A percentile compares a stretch with the other conserved stretches of the same genome.
Evolutionary conservation across 1,140 invertebrate genomes (phyloP).

Genomic region (Campoletis sonorensis): DNA sequence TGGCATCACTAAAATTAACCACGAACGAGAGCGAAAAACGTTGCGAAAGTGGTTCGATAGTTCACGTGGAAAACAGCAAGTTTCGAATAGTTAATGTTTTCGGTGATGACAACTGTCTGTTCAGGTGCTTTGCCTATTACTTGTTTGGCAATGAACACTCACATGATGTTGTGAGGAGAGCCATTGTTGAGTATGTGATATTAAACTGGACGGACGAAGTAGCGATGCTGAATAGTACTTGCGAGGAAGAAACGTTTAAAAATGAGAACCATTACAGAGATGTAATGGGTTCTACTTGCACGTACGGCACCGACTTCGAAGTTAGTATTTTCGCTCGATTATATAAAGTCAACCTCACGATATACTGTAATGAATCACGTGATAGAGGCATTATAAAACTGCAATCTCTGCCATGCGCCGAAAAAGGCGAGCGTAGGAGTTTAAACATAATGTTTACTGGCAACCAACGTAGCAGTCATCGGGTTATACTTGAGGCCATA

Average conservation of each 20-base stretch:
- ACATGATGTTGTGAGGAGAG: neutral
- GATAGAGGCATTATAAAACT: neutral
- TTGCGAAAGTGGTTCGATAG: too few relatives aligned
- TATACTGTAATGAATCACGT: neutral
- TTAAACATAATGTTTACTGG: too few relatives aligned
- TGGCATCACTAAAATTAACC: too few relatives aligned
- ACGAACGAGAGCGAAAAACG: too few relatives aligned
- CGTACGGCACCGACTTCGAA: constrained; percentile 20
- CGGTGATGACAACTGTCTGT: constrained; percentile 30
- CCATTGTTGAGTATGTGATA: constrained; percentile 23
- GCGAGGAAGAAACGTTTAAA: neutral
- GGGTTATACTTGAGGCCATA: too few relatives aligned
- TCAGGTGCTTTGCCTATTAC: constrained; percentile 9
- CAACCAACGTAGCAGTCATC: too few relatives aligned
- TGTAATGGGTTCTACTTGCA: neutral
- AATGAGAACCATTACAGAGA: neutral
- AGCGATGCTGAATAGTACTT: neutral
- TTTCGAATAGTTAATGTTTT: neutral
- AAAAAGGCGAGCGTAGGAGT: too few relatives aligned
- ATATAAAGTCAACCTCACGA: neutral
- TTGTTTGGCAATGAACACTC: neutral
- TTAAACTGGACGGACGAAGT: constrained; percentile 26
- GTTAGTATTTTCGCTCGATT: constrained; percentile 9
- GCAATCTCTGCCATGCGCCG: too few relatives aligned
- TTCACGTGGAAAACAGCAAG: too few relatives aligned